Evolutionary conservation across 2,113 vertebrate genomes (phyloP).

Genomic region (Alaudala cheleensis): DNA sequence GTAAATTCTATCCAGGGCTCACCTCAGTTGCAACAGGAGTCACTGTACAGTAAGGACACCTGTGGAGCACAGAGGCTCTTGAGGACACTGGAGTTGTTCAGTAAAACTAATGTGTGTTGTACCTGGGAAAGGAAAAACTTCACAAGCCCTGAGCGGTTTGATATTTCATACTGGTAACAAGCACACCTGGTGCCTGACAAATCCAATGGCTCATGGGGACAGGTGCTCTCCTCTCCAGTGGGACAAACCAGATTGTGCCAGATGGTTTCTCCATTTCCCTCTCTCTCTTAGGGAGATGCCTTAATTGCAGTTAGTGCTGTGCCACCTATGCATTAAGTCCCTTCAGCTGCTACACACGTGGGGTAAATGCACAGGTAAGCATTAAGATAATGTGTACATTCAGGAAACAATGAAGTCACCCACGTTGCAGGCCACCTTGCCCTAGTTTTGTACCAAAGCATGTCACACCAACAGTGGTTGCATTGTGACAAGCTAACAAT

Average conservation of each 20-base stretch:
- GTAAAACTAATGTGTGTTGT: background rate
- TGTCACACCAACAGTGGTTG: background rate
- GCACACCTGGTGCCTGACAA: background rate
- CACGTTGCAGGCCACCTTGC: background rate
- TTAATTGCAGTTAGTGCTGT: background rate
- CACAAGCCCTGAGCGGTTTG: background rate
- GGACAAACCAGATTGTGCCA: background rate
- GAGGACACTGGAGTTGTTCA: background rate
- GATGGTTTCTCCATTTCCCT: background rate
- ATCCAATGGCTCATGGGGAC: background rate
- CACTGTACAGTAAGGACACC: background rate
- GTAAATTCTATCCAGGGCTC: background rate
- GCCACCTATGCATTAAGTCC: background rate
- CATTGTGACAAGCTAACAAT: background rate
- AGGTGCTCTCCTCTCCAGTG: background rate
- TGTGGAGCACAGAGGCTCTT: background rate
- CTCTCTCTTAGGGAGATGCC: background rate
- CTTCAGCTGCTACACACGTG: background rate
- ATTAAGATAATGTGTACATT: background rate
- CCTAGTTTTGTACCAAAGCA: background rate
- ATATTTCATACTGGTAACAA: background rate
- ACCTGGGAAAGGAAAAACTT: background rate
- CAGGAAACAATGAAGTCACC: slow-evolving; percentile 1
- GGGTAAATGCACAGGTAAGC: background rate
- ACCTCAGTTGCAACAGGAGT: background rate